Base-by-base conservation (phyloP, 2,888 invertebrate species). In the Strigamia crassipes region DNA sequence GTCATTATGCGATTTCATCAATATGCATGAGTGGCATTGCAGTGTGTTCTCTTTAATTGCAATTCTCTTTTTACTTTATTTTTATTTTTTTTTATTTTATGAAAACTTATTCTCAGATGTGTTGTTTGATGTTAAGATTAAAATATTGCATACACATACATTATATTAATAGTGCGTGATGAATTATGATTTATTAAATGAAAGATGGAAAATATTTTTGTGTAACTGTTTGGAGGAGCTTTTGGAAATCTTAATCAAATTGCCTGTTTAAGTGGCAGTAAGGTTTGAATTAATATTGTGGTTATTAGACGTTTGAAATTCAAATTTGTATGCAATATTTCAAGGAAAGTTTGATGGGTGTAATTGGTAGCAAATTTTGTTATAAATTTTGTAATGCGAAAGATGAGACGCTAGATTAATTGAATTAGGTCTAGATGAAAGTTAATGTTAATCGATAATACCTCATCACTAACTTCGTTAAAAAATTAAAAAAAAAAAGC, bases 11-110 rank as follows among this genome's bases (percentile, higher is more conserved):
- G 10, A 56, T n/a, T 56, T 18, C 56, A 56, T 56, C 56, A 56
- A 56, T 56, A 56, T 56, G 56, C 56, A 56, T 56, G 56, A 56
- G 56, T 56, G 18, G 56, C 56, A 56, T 56, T 56, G 56, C 56
- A 56, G 18, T 56, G 56, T 18, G 18, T 18, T 21, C 46, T 46
- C 46, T 56, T 56, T n/a, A 56, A 18, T 18, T 56, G 15, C 18
- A n/a, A 8, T 18, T 18, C n/a, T 56, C n/a, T n/a, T 56, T 56
- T 1, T 56, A 18, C n/a, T n/a, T n/a, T n/a, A n/a, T n/a, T n/a
- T n/a, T n/a, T n/a, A n/a, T n/a, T n/a, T n/a, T 18, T 56, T 18
- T 18, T 18, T 56, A 3, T 18, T 18, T 56, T 4, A 21, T 56
- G 46, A 12, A n/a, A 10, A 9, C 38, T 38, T 6, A 6, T 6